Evolutionary conservation across 2,888 invertebrate species (phyloP).

Genomic region (Tholera decimalis): DNA sequence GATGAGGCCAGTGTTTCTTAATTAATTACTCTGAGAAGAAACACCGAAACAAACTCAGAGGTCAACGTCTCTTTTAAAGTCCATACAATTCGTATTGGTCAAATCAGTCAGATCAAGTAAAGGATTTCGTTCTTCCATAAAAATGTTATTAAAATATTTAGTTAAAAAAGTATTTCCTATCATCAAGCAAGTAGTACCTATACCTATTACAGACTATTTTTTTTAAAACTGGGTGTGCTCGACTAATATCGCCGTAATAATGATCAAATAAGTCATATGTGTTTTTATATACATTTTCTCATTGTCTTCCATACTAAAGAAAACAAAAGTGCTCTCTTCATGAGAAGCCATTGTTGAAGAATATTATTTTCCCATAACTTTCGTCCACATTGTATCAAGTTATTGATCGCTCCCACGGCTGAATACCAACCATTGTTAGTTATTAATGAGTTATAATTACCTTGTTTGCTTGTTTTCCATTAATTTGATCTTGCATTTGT

Average conservation of each 20-base stretch:
- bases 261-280: background rate
- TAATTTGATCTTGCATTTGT: slow-evolving; percentile 6
- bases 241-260: background rate
- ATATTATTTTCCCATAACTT: slow-evolving; percentile 45
- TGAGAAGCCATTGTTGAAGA: slow-evolving; percentile 30
- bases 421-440: slow-evolving; percentile 32
- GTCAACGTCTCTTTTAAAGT: too few relatives aligned
- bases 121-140: too few relatives aligned
- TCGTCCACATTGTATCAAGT: slow-evolving; percentile 31
- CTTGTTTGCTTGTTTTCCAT: slow-evolving; percentile 14
- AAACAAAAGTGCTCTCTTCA: slow-evolving; percentile 17
- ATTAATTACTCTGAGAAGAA: too few relatives aligned
- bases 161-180: too few relatives aligned
- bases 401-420: slow-evolving; percentile 43
- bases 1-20: too few relatives aligned
- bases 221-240: too few relatives aligned
- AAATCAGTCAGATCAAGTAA: too few relatives aligned
- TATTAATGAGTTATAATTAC: slow-evolving; percentile 33
- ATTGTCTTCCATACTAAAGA: background rate
- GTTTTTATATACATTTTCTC: slow-evolving; percentile 15
- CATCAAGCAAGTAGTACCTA: too few relatives aligned
- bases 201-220: too few relatives aligned
- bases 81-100: too few relatives aligned
- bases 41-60: too few relatives aligned
- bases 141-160: too few relatives aligned